A percentile compares a stretch with the other conserved stretches of the same genome.
phyloP scores from a whole-genome alignment of 2,797 vertebrate genomes.

The Cichlasoma orientale region DNA sequence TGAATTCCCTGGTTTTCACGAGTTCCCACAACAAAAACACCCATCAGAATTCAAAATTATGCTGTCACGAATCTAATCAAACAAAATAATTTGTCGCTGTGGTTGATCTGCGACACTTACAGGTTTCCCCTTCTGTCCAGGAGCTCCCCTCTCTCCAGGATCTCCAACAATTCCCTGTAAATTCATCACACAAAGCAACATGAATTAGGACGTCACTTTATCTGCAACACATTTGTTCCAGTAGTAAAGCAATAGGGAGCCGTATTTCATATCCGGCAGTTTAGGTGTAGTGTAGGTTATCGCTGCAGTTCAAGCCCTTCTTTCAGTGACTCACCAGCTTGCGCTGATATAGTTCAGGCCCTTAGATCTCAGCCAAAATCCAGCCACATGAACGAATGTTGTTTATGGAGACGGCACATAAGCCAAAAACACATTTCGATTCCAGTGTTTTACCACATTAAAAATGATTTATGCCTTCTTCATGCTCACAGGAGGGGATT shows the following conservation, averaged over 20 bases:
- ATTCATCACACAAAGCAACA: slow-evolving; percentile 31
- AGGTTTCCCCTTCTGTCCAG: slow-evolving; percentile 82
- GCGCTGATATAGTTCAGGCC: slow-evolving; percentile 53
- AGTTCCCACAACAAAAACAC: slow-evolving; percentile 11
- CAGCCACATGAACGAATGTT: slow-evolving; percentile 63
- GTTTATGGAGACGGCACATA: slow-evolving; percentile 68
- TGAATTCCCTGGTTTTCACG: slow-evolving; percentile 73
- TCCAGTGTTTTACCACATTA: slow-evolving; percentile 55
- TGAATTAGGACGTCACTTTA: not conserved
- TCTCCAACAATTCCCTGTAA: slow-evolving; percentile 85
- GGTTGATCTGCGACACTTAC: slow-evolving; percentile 67
- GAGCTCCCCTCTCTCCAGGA: slow-evolving; percentile 79
- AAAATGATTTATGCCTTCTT: slow-evolving; percentile 54
- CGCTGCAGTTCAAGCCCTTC: slow-evolving; percentile 19
- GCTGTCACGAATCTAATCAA: not conserved
- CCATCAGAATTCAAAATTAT: not conserved
- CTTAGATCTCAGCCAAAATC: slow-evolving; percentile 51
- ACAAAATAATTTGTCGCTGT: not conserved
- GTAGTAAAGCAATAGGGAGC: not conserved
- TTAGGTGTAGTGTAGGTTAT: slow-evolving; percentile 28
- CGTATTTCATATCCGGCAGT: slow-evolving; percentile 10
- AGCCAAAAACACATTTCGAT: slow-evolving; percentile 54
- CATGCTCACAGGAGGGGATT: slow-evolving; percentile 40
- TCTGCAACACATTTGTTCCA: not conserved
- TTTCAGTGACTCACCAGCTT: slow-evolving; percentile 53